Evolutionary conservation across 2,888 invertebrate species (phyloP), one percentile per base, ranked within the genome.

Genomic region (Acanthosepion esculentum): DNA sequence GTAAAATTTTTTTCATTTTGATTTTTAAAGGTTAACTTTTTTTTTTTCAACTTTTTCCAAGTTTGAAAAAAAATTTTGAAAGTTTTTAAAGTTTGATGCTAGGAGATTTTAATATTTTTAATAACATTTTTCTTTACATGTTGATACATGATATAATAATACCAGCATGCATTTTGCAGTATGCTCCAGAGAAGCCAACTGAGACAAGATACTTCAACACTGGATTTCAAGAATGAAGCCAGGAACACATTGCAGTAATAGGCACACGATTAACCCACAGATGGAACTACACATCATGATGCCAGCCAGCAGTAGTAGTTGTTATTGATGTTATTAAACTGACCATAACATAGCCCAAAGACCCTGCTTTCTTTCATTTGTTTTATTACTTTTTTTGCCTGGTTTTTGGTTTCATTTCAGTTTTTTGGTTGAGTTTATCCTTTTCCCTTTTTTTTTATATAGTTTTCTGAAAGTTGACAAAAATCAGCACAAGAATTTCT

Each of bases 1-100:
- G 78, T 78, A 78, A 78, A 78, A 78, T 78, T 78, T 78, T 78
- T 78, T 78, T 78, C 78, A 78, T 78, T 78, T 78, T 78, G 78
- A 78, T 78, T 78, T 78, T n/a, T 78, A 78, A n/a, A 78, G 78
- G 15, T 78, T 78, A 78, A 78, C 78, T 64, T 64, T 78, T 78
- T 78, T 78, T 78, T 78, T 78, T 78, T 78, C 78, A 78, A 78
- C 78, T 78, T 78, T 78, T 78, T 78, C n/a, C 2, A 78, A 78
- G 78, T 78, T 78, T 78, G 78, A 78, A 78, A 78, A 78, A 78
- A 78, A 78, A 78, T 78, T 78, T 78, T 78, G 8, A 78, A 78
- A 78, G 78, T 78, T 78, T 78, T 78, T 78, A 78, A 78, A 78
- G 78, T 78, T 78, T 78, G 78, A 78, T 78, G 78, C 78, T 78